Evolutionary conservation across 1,140 invertebrate genomes (phyloP).

Genomic region (Anagrus nilaparvatae): DNA sequence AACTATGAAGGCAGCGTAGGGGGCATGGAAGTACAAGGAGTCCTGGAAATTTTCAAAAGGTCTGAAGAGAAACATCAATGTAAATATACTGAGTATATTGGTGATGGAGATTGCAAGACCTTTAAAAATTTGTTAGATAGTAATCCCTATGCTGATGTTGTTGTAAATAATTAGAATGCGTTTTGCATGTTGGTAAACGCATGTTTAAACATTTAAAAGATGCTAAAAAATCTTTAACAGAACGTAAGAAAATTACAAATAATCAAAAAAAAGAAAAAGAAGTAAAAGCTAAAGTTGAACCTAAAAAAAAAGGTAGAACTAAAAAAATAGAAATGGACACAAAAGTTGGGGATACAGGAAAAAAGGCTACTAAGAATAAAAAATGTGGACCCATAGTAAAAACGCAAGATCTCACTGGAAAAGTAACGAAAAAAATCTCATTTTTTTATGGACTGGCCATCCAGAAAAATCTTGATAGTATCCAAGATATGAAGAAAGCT

Average conservation of each 20-base stretch:
- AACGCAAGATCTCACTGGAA: not conserved
- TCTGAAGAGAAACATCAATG: slow-evolving; percentile 2
- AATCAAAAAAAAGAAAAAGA: slow-evolving; percentile 1
- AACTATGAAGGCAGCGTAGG: slow-evolving; percentile 12
- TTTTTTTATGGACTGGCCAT: not conserved
- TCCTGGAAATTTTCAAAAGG: slow-evolving; percentile 12
- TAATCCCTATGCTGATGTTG: slow-evolving; percentile 1
- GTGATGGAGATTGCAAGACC: slow-evolving; percentile 16
- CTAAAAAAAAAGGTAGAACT: slow-evolving; percentile 11
- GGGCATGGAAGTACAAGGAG: slow-evolving; percentile 14
- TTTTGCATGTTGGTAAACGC: not conserved
- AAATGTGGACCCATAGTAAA: slow-evolving; percentile 16
- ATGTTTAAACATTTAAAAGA: not conserved
- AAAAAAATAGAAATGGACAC: slow-evolving; percentile 14
- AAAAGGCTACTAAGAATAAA: slow-evolving; percentile 8
- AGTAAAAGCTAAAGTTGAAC: slow-evolving; percentile 12
- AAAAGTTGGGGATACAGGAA: slow-evolving; percentile 13
- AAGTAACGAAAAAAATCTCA: slow-evolving; percentile 2
- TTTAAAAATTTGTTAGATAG: slow-evolving; percentile 3
- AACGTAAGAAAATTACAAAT: not conserved
- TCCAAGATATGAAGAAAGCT: not conserved
- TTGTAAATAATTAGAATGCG: not conserved
- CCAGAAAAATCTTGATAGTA: not conserved
- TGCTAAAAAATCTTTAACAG: not conserved
- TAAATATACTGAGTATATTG: slow-evolving; percentile 11